Base-by-base conservation (phyloP, 2,797 vertebrate species). In the Gallinago stenura region DNA sequence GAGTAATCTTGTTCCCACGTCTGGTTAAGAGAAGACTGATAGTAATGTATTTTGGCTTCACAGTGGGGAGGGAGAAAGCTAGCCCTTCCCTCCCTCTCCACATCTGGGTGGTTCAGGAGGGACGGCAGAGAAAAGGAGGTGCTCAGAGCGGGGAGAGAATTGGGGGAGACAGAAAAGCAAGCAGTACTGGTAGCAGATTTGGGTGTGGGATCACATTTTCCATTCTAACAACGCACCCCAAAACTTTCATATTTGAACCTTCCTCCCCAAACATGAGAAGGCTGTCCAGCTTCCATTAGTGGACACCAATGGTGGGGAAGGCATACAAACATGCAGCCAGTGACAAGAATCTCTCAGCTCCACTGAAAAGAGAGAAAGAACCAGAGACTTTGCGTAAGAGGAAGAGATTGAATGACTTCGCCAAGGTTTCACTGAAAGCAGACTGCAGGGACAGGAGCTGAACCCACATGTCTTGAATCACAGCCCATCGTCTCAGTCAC, bases 361-460 rank as follows among this genome's bases (percentile, higher is more conserved):
- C 51, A 75, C 3, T 30, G 31, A 35, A 93, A 89, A 92, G 46
- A 75, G 31, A 57, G 51, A 61, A 76, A 26, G 39, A 84, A 26
- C 60, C 33, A 3, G 7, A 72, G 33, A 75, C 85, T 86, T 89
- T 83, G 43, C 3, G 0, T 65, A 87, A 93, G 51, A 94, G 82
- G 93, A 97, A 96, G 87, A 89, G 31, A 73, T 69, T 2, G 5
- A 93, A 89, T 73, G 58, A 96, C 66, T 95, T 95, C 69, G 77
- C n/a, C 73, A 68, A 66, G 62, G 62, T 87, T 94, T 93, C 82
- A 84, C 94, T 84, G 80, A 86, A 86, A 87, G 79, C 80, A 88
- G 73, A 64, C 31, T 79, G 72, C n/a, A 72, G 54, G 20, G 57
- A 71, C 39, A 48, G 83, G 70, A 94, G 69, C 56, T 89, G 89